These are phyloP conservation scores for Cylindroiulus punctatus DNA, from an alignment of 2,888 invertebrate species.

Conservation along the genomic window DNA sequence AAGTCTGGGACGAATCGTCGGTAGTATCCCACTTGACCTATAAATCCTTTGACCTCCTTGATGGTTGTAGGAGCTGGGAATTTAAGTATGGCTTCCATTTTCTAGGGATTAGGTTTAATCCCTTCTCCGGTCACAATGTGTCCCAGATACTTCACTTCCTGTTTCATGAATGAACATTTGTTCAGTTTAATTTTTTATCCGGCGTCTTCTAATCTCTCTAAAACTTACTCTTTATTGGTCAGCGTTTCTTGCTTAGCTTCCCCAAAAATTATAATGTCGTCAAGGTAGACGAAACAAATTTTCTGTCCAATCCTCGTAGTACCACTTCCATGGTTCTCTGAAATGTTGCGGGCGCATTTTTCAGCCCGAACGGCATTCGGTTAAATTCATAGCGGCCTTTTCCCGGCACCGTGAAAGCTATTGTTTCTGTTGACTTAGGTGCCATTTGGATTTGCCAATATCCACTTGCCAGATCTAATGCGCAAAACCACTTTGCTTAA, in stretches of 20 bases:
- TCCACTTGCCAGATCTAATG: neutral
- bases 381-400: neutral
- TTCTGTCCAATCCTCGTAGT: neutral
- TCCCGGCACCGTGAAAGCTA: neutral
- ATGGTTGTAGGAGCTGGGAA: neutral
- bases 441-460: neutral
- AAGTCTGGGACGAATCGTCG: neutral
- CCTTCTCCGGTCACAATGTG: neutral
- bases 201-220: neutral
- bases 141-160: neutral
- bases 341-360: neutral
- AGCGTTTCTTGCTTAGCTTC: neutral
- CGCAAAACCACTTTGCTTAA: too few species aligned
- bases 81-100: neutral
- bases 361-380: neutral
- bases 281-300: neutral
- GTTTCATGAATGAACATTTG: neutral
- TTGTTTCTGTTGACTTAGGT: neutral
- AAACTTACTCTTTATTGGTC: neutral
- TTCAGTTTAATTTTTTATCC: neutral
- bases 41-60: neutral
- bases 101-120: neutral
- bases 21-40: neutral
- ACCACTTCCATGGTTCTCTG: slow-evolving; percentile 54
- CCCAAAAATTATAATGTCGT: neutral